phyloP scores from a whole-genome alignment of 2,888 invertebrate genomes.

The Dermolepida albohirtum region DNA sequence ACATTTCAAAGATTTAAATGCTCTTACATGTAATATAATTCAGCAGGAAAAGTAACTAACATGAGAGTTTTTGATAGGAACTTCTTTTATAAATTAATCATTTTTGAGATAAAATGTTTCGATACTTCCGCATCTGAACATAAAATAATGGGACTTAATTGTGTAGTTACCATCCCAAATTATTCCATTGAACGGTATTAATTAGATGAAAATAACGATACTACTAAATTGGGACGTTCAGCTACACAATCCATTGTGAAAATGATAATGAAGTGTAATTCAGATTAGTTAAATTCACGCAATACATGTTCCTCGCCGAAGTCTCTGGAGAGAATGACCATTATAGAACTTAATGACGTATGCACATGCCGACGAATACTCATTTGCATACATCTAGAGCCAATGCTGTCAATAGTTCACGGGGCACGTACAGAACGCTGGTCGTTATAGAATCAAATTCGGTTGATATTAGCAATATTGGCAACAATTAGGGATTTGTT shows the following conservation, averaged over 20 bases:
- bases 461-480: conserved; percentile 19
- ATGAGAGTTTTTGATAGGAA: too few relatives aligned
- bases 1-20: too few relatives aligned
- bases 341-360: conserved; percentile 46
- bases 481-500: conserved; percentile 23
- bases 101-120: not conserved
- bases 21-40: too few relatives aligned
- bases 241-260: conserved; percentile 45
- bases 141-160: conserved; percentile 7
- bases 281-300: conserved; percentile 48
- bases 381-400: conserved; percentile 43
- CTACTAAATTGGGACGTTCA: conserved; percentile 44
- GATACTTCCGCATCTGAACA: not conserved
- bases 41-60: too few relatives aligned
- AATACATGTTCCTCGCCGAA: conserved; percentile 42
- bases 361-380: conserved; percentile 39
- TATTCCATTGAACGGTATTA: conserved; percentile 25
- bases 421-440: conserved; percentile 19
- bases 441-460: conserved; percentile 10
- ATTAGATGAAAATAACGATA: conserved; percentile 43
- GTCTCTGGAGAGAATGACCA: conserved; percentile 19
- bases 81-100: too few relatives aligned
- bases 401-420: conserved; percentile 35
- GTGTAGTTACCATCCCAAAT: conserved; percentile 6
- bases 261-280: conserved; percentile 49